Conservation (phyloP, 2,797 vertebrate species). For the Mormyrops attenuatus region DNA sequence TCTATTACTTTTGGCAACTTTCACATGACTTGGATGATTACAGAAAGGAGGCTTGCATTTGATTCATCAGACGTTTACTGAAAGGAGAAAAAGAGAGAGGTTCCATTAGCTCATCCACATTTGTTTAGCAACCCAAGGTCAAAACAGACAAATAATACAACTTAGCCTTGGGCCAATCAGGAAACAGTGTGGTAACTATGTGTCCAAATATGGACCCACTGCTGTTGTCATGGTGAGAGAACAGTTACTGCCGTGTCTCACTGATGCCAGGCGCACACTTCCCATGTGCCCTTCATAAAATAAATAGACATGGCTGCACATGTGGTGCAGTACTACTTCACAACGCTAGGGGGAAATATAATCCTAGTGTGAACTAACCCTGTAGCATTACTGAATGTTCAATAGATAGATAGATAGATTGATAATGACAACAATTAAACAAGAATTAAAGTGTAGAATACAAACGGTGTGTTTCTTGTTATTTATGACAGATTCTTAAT, state of each 20-base stretch:
- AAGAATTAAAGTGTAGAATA: neutral
- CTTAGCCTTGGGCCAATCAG: neutral
- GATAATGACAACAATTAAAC: neutral
- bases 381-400: neutral
- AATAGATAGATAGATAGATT: neutral
- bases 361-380: neutral
- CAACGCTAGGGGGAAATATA: conserved; percentile 61
- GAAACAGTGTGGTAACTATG: neutral
- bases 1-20: neutral
- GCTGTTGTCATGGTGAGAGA: neutral
- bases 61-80: neutral
- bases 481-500: neutral
- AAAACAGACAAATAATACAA: neutral
- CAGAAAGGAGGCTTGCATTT: neutral
- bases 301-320: neutral
- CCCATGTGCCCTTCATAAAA: neutral
- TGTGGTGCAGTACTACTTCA: conserved; percentile 43
- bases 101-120: neutral
- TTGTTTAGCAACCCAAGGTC: neutral
- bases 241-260: neutral
- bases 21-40: neutral
- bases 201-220: neutral
- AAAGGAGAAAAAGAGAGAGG: neutral
- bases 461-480: neutral
- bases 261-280: neutral